Evolutionary conservation across 2,113 vertebrate species (phyloP), one percentile per base, ranked within the genome.

Genomic region (Mola mola): DNA sequence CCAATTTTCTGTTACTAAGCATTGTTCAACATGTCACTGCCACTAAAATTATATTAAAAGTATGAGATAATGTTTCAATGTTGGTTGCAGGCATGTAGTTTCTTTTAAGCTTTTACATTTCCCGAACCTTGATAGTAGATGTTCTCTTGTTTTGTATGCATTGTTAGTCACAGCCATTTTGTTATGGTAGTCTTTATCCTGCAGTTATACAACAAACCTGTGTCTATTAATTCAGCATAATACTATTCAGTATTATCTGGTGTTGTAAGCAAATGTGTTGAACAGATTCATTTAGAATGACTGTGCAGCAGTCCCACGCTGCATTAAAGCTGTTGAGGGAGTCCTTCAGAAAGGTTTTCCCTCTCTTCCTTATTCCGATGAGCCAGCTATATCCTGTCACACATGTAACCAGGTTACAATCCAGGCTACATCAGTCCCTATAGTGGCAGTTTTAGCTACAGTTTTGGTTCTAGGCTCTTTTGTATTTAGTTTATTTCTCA

Each of bases 201-300:
- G 71, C 58, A 87, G 84, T 69, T 87, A 77, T 60, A 66, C 66
- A 72, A n/a, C 28, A 9, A 72, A 77, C 72, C 53, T 59, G 50
- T 33, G 48, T 78, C 61, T 77, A 72, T 87, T 85, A 86, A 85
- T 82, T 78, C 78, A 74, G 64, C 73, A 77, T 79, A 73, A 72
- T 83, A 70, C 81, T 81, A 75, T 82, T 80, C 79, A 55, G 63
- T 41, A 81, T 78, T 73, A 51, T 63, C 51, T 52, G 36, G 46
- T 68, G 65, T 66, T 57, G 81, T 71, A 86, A 83, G 87, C 83
- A 89, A 89, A 82, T 72, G 51, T 66, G 72, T 78, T 81, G 64
- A 77, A 73, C 50, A 22, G 55, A 79, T 83, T 79, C 73, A 81
- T 75, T 86, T 82, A 65, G 84, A 85, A 75, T 67, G 58, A 75